These are phyloP conservation scores for Andrena haemorrhoa DNA, from an alignment of 2,888 invertebrate genomes.

Conservation along the genomic window DNA sequence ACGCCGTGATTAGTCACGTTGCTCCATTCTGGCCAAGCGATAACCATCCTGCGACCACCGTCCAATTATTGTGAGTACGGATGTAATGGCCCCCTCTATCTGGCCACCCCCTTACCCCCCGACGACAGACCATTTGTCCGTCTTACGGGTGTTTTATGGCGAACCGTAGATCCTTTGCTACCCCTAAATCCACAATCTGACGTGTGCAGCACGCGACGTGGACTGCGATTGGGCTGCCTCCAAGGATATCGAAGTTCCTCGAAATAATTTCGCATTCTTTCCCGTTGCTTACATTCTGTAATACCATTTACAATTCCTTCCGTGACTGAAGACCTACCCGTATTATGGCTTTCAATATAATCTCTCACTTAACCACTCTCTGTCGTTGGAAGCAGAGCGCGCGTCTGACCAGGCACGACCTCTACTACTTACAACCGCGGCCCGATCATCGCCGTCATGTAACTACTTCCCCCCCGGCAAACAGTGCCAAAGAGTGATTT, in stretches of 20 bases:
- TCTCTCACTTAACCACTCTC: background rate
- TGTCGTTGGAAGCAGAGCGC: background rate
- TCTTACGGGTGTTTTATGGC: slow-evolving; percentile 5
- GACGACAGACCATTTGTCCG: slow-evolving; percentile 9
- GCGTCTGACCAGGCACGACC: slow-evolving; percentile 25
- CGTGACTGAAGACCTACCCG: too few relatives aligned
- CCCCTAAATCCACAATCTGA: background rate
- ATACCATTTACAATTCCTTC: too few relatives aligned
- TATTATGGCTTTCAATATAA: too few relatives aligned
- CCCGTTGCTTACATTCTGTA: too few relatives aligned
- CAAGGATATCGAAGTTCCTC: too few relatives aligned
- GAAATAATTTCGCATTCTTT: too few relatives aligned
- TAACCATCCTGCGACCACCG: slow-evolving; percentile 43
- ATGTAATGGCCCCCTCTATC: slow-evolving; percentile 28
- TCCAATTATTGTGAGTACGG: slow-evolving; percentile 59
- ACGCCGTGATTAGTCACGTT: slow-evolving; percentile 58
- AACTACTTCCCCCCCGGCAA: slow-evolving; percentile 33
- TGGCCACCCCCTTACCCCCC: background rate
- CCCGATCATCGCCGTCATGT: slow-evolving; percentile 37
- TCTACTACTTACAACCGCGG: slow-evolving; percentile 32
- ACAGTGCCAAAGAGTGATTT: slow-evolving; percentile 55
- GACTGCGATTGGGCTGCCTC: too few relatives aligned
- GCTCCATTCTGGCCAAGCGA: slow-evolving; percentile 46
- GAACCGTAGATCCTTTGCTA: background rate
- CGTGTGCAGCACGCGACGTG: background rate